phyloP scores from a whole-genome alignment of 2,888 invertebrate genomes.

The Azorinus chamasolen region DNA sequence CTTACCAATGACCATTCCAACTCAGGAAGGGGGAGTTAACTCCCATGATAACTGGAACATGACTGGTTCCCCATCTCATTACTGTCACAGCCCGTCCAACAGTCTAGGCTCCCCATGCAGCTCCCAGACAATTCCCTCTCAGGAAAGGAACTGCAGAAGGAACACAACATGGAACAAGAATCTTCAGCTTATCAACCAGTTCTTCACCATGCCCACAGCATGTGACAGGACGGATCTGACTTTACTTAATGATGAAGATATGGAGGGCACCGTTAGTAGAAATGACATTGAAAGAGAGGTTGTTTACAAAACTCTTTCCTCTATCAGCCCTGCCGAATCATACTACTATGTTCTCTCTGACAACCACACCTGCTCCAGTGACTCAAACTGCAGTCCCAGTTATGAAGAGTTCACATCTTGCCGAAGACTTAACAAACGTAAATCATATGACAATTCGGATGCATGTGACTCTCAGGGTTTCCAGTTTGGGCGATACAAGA shows the following conservation, averaged over 20 bases:
- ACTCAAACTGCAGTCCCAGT: conserved; percentile 47
- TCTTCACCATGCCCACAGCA: conserved; percentile 32
- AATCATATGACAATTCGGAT: conserved; percentile 53
- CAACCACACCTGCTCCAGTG: conserved; percentile 45
- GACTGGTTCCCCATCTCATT: conserved; percentile 55
- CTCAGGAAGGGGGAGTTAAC: conserved; percentile 65
- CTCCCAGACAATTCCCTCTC: conserved; percentile 59
- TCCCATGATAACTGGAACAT: conserved; percentile 60
- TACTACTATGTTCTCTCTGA: conserved; percentile 59
- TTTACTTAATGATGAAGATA: conserved; percentile 33
- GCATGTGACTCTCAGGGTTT: conserved; percentile 35
- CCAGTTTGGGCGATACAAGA: conserved; percentile 52
- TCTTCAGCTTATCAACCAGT: conserved; percentile 56
- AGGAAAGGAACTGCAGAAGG: conserved; percentile 56
- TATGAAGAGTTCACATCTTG: conserved; percentile 64
- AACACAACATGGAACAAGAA: conserved; percentile 48
- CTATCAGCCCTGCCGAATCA: conserved; percentile 48
- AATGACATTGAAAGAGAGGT: conserved; percentile 61
- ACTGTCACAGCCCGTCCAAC: conserved; percentile 56
- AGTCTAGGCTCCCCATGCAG: conserved; percentile 5
- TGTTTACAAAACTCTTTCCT: conserved; percentile 48
- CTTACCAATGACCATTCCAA: conserved; percentile 62
- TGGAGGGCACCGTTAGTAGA: conserved; percentile 51
- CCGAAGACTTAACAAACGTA: conserved; percentile 57
- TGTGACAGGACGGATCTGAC: conserved; percentile 41